Conservation (phyloP, 1,140 invertebrate species). For the Pantala flavescens region DNA sequence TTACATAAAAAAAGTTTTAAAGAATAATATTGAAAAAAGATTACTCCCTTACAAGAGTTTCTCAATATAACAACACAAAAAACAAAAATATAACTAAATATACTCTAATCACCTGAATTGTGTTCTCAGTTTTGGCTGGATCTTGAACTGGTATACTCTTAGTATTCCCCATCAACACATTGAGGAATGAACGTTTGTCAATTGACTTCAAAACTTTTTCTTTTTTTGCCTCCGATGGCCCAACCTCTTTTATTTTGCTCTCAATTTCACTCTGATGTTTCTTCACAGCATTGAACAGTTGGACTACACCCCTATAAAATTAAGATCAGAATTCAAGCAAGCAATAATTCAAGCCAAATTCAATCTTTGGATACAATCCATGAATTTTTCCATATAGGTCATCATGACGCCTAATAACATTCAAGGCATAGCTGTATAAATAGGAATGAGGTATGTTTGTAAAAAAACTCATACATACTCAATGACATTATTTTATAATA, state of each 20-base stretch:
- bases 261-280: constrained; percentile 71
- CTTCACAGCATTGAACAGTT: constrained; percentile 82
- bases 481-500: no score
- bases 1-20: no score
- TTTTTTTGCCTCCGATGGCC: constrained; percentile 65
- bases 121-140: constrained; percentile 44
- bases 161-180: constrained; percentile 58
- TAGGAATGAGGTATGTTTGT: no score
- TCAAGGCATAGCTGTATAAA: no score
- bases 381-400: no score
- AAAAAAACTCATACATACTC: no score
- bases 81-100: no score
- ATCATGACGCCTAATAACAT: no score
- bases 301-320: constrained; percentile 68
- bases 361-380: no score
- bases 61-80: no score
- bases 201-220: constrained; percentile 73
- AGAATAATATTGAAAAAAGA: no score
- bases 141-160: constrained; percentile 29
- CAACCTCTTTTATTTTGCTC: constrained; percentile 57
- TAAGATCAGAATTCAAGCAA: constrained; percentile 7
- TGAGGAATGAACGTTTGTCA: constrained; percentile 70
- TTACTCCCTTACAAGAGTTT: no score
- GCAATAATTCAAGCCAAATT: not conserved
- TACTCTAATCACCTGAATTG: not conserved